phyloP scores from a whole-genome alignment of 2,113 vertebrate species.

The Nansenia antarctica region DNA sequence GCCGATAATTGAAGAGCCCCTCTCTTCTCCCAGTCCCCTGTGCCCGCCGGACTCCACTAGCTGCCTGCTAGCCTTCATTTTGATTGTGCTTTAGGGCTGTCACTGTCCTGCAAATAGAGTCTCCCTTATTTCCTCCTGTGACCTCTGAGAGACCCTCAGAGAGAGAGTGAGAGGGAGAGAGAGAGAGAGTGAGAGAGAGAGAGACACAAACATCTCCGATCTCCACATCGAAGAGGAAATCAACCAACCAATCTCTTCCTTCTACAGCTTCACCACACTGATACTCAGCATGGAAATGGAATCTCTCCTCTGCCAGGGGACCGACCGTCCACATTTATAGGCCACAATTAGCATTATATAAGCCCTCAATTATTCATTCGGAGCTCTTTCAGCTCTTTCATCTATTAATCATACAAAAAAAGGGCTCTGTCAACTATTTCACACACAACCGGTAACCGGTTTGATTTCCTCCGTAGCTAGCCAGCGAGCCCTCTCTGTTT shows the following conservation, averaged over 20 bases:
- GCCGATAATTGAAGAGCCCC: neutral
- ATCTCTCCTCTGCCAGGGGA: slow-evolving; percentile 38
- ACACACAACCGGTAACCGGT: slow-evolving; percentile 2
- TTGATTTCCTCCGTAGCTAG: slow-evolving; percentile 8
- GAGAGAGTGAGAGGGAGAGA: too few species aligned
- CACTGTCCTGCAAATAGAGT: slow-evolving; percentile 2
- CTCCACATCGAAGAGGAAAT: too few species aligned
- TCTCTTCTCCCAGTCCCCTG: neutral
- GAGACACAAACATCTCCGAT: too few species aligned
- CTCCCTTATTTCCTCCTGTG: slow-evolving; percentile 14
- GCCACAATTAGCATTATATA: slow-evolving; percentile 54
- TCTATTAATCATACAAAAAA: slow-evolving; percentile 43
- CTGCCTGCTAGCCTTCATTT: slow-evolving; percentile 3
- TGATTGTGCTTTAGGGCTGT: slow-evolving; percentile 31
- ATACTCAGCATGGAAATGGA: slow-evolving; percentile 12
- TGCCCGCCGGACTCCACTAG: neutral
- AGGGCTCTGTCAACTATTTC: slow-evolving; percentile 25
- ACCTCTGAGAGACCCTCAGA: slow-evolving; percentile 39
- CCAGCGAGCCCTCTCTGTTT: neutral
- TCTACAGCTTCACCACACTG: neutral
- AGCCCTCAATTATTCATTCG: slow-evolving; percentile 55
- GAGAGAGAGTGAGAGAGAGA: too few species aligned
- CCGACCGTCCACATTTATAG: slow-evolving; percentile 58
- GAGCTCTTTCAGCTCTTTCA: slow-evolving; percentile 46
- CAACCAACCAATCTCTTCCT: too few species aligned